Evolutionary conservation across 2,888 invertebrate species (phyloP), one percentile per base, ranked within the genome.

Genomic region (Drosophila tripunctata): DNA sequence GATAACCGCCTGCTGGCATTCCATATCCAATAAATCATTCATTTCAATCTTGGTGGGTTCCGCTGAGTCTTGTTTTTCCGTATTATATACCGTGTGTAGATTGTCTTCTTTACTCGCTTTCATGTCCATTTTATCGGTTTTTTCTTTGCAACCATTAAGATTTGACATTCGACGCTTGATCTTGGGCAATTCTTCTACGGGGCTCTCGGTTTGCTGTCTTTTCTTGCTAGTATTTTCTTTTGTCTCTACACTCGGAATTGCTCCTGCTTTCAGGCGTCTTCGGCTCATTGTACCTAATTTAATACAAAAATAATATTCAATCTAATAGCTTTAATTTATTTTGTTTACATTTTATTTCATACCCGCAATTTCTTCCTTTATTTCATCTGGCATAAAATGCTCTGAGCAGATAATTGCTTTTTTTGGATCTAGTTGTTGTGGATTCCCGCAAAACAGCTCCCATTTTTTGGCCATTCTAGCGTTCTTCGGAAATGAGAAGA

Each of bases 401-500:
- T 14, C 22, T 0, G 64, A 64, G 33, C 68, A 68, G 15, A 70
- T 19, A 6, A 33, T 14, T 1, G 30, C 52, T 3, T 0, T 0
- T 7, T 22, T 43, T 6, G 12, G 5, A 12, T 48, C 30, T 35
- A 33, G 27, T 5, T 27, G 12, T n/a, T 33, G 10, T 2, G 45
- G 45, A 8, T 35, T 48, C n/a, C 38, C 52, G 6, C 71, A 70
- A 14, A 69, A 69, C 8, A 3, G 3, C 4, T 52, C 27, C 68
- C 68, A 70, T n/a, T 71, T 8, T 22, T 54, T 50, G 2, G 71
- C 43, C 1, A 50, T 1, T 4, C 15, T 31, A 6, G 15, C 38
- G 15, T 50, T 64, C 8, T 24, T 71, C 2, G 68, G 71, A 5
- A 69, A 45, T 19, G 30, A 0, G 5, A 64, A 70, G 38, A 52